Percentiles rank a stretch among this genome's conserved stretches.
phyloP scores from a whole-genome alignment of 2,797 vertebrate species.

The Apogon hyalosoma region DNA sequence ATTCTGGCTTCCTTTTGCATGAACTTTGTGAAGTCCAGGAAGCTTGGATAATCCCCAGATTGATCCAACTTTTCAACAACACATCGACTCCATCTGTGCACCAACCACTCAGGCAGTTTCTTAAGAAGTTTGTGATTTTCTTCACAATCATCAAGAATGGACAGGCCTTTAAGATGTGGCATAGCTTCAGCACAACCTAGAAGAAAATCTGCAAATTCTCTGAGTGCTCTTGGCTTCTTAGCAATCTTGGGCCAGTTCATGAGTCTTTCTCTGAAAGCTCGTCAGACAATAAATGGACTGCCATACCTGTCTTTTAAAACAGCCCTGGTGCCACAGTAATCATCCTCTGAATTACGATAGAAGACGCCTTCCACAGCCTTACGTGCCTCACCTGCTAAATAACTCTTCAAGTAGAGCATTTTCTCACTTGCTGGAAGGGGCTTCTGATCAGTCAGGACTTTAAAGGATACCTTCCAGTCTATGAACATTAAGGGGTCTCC shows the following conservation, averaged over 20 bases:
- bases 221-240: constrained; percentile 10
- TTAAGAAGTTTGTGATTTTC: constrained; percentile 44
- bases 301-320: no score
- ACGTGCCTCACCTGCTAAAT: no score
- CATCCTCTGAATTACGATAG: no score
- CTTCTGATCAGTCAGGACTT: no score
- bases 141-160: constrained; percentile 39
- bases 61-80: constrained; percentile 25
- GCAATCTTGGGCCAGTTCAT: constrained; percentile 35
- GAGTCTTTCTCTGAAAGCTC: no score
- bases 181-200: constrained; percentile 27
- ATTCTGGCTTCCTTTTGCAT: constrained; percentile 31
- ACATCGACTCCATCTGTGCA: constrained; percentile 47
- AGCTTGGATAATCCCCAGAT: constrained; percentile 22
- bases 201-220: constrained; percentile 40
- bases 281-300: no score
- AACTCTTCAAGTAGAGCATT: no score
- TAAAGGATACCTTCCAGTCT: no score
- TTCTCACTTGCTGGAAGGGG: no score
- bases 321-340: no score
- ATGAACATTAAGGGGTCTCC: no score
- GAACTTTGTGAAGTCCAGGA: constrained; percentile 34
- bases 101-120: constrained; percentile 40
- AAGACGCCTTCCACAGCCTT: no score
- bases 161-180: constrained; percentile 34